A percentile compares a stretch with the other conserved stretches of the same genome.
Evolutionary conservation across 2,797 vertebrate species (phyloP).

Genomic region (Mycteria americana): DNA sequence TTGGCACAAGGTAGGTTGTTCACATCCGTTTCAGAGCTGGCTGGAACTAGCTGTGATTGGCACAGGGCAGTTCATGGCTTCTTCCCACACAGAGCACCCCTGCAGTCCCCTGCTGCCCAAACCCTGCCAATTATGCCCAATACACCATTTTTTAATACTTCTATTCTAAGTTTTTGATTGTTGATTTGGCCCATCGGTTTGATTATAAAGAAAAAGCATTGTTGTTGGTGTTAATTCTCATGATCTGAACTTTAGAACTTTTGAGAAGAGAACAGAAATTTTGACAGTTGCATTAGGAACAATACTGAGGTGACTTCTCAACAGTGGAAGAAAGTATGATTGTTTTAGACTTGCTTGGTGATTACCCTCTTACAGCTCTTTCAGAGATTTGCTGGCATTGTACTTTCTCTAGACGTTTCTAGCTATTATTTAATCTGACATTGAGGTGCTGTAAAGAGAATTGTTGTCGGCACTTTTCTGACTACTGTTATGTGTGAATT

Average conservation of each 20-base stretch:
- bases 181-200: neutral
- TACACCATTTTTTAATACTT: neutral
- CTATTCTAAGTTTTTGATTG: neutral
- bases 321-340: neutral
- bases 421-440: neutral
- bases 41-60: neutral
- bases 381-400: neutral
- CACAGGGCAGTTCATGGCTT: neutral
- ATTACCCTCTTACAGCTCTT: neutral
- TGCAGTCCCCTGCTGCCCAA: neutral
- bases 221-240: neutral
- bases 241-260: neutral
- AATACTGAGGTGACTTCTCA: neutral
- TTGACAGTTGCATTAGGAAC: neutral
- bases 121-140: neutral
- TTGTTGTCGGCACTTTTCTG: neutral
- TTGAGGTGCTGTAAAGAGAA: neutral
- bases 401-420: neutral
- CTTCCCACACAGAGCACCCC: neutral
- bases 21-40: neutral
- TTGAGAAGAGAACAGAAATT: neutral
- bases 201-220: neutral
- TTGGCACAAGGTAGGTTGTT: neutral
- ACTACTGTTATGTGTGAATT: neutral
- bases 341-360: neutral